phyloP scores from a whole-genome alignment of 2,888 invertebrate species.

The Ischnus inquisitorius region DNA sequence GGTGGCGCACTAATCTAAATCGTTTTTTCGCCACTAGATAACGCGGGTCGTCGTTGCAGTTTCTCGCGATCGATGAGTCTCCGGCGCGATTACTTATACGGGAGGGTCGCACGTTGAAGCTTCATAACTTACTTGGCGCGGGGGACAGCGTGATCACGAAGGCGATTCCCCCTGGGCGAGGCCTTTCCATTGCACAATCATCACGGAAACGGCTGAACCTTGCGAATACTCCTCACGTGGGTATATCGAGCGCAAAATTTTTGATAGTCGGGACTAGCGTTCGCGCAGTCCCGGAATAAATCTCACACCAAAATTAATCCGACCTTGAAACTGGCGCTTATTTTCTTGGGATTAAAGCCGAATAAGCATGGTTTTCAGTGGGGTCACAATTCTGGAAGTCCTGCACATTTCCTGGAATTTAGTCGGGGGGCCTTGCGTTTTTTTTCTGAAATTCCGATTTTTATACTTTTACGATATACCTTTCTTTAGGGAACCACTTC shows the following conservation, averaged over 20 bases:
- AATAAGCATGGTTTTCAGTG: no score
- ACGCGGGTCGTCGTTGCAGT: slow-evolving; percentile 42
- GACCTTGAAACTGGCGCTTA: no score
- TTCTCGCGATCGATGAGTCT: slow-evolving; percentile 73
- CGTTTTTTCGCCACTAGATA: slow-evolving; percentile 56
- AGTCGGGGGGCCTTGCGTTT: no score
- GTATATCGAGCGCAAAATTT: slow-evolving; percentile 89
- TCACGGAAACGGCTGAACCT: slow-evolving; percentile 86
- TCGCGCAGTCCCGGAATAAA: slow-evolving; percentile 87
- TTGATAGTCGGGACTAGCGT: slow-evolving; percentile 89
- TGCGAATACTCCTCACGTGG: slow-evolving; percentile 88
- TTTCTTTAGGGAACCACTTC: no score
- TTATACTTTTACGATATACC: no score
- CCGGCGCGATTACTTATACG: slow-evolving; percentile 62
- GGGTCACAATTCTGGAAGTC: no score
- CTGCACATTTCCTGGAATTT: no score
- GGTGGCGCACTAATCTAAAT: slow-evolving; percentile 12
- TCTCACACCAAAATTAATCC: slow-evolving; percentile 33
- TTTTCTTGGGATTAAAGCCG: no score
- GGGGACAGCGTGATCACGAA: slow-evolving; percentile 90
- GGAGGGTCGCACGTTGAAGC: not conserved
- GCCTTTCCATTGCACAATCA: slow-evolving; percentile 89
- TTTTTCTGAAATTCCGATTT: no score
- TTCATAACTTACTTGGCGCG: slow-evolving; percentile 90
- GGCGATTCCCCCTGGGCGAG: slow-evolving; percentile 89